Evolutionary conservation across 2,888 invertebrate species (phyloP).

Genomic region (Entomobrya multifasciata): DNA sequence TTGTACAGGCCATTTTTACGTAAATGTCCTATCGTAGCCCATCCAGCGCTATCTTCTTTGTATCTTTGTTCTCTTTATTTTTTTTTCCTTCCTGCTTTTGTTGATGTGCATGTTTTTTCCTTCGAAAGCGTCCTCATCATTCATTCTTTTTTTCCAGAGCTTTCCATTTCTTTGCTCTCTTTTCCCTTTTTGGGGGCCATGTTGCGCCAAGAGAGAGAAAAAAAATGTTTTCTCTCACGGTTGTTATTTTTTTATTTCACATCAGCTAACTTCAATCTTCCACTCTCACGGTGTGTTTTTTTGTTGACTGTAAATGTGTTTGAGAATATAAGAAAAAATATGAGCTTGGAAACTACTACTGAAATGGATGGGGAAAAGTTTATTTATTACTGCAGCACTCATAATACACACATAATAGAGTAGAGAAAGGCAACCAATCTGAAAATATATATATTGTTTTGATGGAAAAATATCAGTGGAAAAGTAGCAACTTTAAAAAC

Average conservation of each 20-base stretch:
- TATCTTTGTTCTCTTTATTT: not conserved
- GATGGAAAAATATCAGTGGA: too few species aligned
- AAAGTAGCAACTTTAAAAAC: too few species aligned
- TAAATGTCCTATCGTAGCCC: not conserved
- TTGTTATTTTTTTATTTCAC: slow-evolving; percentile 16
- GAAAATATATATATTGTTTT: too few species aligned
- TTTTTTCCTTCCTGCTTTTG: not conserved
- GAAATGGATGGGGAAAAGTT: too few species aligned
- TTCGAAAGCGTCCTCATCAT: not conserved
- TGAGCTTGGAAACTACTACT: not conserved
- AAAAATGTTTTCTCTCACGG: slow-evolving; percentile 9
- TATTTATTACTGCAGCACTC: too few species aligned
- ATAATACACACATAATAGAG: too few species aligned
- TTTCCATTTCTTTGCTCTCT: slow-evolving; percentile 11
- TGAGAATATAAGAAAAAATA: not conserved
- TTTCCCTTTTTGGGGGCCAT: not conserved
- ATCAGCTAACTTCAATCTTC: slow-evolving; percentile 2
- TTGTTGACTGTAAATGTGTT: not conserved
- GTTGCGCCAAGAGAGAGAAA: slow-evolving; percentile 15
- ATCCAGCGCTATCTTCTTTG: not conserved
- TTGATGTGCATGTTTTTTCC: not conserved
- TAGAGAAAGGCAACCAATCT: too few species aligned
- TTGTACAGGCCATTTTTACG: too few species aligned
- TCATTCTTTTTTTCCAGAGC: slow-evolving; percentile 1
- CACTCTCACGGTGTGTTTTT: not conserved